phyloP scores from a whole-genome alignment of 2,888 invertebrate species.

The Hetaerina titia region DNA sequence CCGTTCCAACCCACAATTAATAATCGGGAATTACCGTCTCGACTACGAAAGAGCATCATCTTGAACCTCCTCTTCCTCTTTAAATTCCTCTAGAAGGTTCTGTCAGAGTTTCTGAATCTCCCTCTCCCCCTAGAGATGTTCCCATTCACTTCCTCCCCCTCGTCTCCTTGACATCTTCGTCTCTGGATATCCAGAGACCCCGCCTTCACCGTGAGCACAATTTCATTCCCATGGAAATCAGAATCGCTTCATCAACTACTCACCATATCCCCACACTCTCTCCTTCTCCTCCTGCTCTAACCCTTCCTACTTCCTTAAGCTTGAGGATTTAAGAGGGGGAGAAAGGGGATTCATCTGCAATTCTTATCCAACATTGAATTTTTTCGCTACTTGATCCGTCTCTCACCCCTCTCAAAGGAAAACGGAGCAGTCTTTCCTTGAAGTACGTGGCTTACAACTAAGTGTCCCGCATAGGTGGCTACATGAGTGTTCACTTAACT shows the following conservation, averaged over 20 bases:
- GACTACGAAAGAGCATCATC: neutral
- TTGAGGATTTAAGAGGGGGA: neutral
- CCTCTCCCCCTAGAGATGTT: neutral
- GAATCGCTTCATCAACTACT: conserved; percentile 22
- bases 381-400: neutral
- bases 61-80: neutral
- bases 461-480: too few species aligned
- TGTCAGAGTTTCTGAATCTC: neutral
- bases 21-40: neutral
- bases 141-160: neutral
- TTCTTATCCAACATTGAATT: neutral
- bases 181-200: neutral
- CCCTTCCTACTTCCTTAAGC: neutral
- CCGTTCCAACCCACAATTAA: too few species aligned
- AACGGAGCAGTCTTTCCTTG: neutral
- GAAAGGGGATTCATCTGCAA: neutral
- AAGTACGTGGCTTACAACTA: too few species aligned
- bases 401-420: neutral
- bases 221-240: conserved; percentile 35
- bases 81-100: too few species aligned
- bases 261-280: neutral
- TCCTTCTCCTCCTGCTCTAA: neutral
- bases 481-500: too few species aligned
- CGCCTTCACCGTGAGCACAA: neutral
- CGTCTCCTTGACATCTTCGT: neutral